These are phyloP conservation scores for Pyrgilauda ruficollis DNA, from an alignment of 2,113 vertebrate genomes.

Conservation along the genomic window DNA sequence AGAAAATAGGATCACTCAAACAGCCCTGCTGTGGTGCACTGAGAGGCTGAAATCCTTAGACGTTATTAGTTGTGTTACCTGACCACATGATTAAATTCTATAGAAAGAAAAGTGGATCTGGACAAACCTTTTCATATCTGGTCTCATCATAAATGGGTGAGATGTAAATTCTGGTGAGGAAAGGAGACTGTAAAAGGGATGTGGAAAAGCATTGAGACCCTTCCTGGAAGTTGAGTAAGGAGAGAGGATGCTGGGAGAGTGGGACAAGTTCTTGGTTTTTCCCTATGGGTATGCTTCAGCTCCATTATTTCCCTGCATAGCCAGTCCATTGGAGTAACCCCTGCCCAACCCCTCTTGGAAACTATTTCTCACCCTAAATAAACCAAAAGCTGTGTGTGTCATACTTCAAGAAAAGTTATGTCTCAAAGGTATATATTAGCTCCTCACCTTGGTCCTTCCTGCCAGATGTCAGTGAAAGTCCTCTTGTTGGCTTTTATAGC, in stretches of 20 bases:
- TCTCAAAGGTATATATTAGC: background rate
- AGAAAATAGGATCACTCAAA: background rate
- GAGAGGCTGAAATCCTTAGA: background rate
- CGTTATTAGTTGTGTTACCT: background rate
- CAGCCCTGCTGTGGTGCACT: background rate
- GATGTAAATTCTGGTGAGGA: background rate
- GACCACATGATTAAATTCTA: background rate
- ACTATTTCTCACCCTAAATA: background rate
- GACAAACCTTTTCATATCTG: background rate
- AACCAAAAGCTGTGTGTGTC: background rate
- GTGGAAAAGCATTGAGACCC: accelerated
- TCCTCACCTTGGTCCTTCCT: background rate
- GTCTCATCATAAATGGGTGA: background rate
- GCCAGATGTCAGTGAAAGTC: background rate
- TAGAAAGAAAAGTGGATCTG: background rate
- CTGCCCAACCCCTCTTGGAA: background rate
- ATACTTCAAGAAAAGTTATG: background rate
- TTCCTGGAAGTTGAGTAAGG: background rate
- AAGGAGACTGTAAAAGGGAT: background rate
- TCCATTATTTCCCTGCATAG: background rate
- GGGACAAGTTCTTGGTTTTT: background rate
- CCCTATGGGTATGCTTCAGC: background rate
- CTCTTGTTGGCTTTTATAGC: background rate
- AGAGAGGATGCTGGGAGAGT: background rate
- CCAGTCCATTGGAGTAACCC: background rate